Evolutionary conservation across 2,113 vertebrate genomes (phyloP).

Genomic region (Antechinus flavipes): DNA sequence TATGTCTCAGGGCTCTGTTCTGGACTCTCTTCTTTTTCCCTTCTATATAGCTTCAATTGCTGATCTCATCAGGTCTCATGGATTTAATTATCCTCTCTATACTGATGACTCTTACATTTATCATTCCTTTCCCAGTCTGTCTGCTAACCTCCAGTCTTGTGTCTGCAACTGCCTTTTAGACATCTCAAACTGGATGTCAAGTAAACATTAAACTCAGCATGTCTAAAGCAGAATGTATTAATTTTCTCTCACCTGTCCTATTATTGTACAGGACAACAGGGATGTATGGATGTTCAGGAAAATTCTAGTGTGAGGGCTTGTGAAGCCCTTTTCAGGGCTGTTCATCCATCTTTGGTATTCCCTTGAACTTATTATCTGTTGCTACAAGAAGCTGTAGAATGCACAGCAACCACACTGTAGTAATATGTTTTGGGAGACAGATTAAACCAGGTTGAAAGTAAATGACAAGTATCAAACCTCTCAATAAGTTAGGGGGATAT

Average conservation of each 20-base stretch:
- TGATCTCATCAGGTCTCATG: not conserved
- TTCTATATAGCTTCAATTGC: not conserved
- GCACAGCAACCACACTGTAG: too few species aligned
- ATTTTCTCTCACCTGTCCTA: not conserved
- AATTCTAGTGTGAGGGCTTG: too few species aligned
- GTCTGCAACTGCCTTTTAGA: not conserved
- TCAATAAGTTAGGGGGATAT: too few species aligned
- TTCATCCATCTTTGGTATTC: too few species aligned
- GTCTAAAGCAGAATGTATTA: not conserved
- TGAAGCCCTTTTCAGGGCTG: too few species aligned
- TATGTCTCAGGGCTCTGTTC: not conserved
- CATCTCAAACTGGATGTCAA: not conserved
- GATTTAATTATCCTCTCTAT: not conserved
- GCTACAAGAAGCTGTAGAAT: too few species aligned
- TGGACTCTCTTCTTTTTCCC: not conserved
- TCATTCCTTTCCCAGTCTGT: not conserved
- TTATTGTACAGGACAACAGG: not conserved
- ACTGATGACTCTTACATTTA: not conserved
- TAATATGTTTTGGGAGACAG: too few species aligned
- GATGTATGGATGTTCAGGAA: too few species aligned
- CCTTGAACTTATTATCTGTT: too few species aligned
- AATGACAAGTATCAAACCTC: too few species aligned
- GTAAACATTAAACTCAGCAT: not conserved
- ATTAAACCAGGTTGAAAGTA: too few species aligned
- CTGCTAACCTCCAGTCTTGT: not conserved